phyloP scores from a whole-genome alignment of 2,888 invertebrate genomes.

The Arrhopalites spinosus region DNA sequence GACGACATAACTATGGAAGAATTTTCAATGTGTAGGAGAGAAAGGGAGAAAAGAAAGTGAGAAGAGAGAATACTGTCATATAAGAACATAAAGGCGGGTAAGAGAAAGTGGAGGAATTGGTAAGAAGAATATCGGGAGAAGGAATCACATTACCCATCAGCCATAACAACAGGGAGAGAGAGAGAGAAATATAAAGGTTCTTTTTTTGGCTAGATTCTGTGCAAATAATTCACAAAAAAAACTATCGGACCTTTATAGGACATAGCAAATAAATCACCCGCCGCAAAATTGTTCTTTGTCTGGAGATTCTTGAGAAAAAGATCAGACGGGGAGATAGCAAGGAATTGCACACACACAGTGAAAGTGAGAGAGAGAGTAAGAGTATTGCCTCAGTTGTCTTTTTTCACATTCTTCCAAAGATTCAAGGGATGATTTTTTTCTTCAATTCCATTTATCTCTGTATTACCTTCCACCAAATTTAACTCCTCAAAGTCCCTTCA shows the following conservation, averaged over 20 bases:
- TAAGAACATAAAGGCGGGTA: constrained; percentile 8
- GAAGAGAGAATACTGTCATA: not conserved
- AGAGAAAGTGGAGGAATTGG: constrained; percentile 19
- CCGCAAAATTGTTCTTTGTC: constrained; percentile 49
- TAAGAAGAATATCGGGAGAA: not conserved
- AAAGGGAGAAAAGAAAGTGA: not conserved
- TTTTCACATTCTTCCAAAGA: not conserved
- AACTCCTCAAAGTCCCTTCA: too few species aligned
- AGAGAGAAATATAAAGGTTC: not conserved
- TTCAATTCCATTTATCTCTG: constrained; percentile 8
- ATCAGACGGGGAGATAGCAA: constrained; percentile 12
- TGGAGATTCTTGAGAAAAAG: constrained; percentile 23
- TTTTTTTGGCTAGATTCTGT: constrained; percentile 34
- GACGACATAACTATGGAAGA: not conserved
- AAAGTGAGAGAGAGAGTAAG: too few species aligned
- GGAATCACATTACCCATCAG: constrained; percentile 23
- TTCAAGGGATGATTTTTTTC: too few species aligned
- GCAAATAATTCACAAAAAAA: constrained; percentile 50
- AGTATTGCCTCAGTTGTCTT: constrained; percentile 2
- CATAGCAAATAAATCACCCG: constrained; percentile 52
- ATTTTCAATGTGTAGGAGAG: not conserved
- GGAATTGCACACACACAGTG: not conserved
- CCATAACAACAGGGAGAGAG: constrained; percentile 1
- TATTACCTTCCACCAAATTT: too few species aligned
- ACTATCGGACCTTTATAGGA: constrained; percentile 50